Conservation (phyloP, 2,797 vertebrate genomes). For the Graptemys geographica region DNA sequence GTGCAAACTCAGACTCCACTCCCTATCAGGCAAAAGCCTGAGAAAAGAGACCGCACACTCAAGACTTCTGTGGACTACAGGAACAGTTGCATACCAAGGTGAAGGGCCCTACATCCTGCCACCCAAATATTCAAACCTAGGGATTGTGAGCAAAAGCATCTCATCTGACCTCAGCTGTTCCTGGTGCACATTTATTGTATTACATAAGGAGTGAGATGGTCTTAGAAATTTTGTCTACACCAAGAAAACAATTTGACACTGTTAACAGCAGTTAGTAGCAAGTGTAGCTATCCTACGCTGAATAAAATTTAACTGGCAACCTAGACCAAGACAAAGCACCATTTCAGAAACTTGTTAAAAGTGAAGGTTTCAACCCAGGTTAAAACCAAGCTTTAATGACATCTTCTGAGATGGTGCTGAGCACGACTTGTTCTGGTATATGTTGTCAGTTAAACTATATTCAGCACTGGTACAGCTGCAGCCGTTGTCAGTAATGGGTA, state of each 20-base stretch:
- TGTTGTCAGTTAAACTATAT: not conserved
- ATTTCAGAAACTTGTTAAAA: constrained; percentile 7
- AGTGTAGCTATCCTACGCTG: not conserved
- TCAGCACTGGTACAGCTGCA: not conserved
- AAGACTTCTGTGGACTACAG: not conserved
- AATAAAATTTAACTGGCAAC: not conserved
- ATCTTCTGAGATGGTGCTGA: constrained; percentile 10
- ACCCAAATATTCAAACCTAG: not conserved
- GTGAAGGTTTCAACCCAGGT: not conserved
- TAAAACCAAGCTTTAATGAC: not conserved
- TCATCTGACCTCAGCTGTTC: not conserved
- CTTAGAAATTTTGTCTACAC: not conserved
- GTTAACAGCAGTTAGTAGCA: not conserved
- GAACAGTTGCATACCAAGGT: not conserved
- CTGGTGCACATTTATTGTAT: not conserved
- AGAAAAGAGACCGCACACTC: not conserved
- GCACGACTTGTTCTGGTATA: not conserved
- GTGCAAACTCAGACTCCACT: not conserved
- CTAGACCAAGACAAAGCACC: not conserved
- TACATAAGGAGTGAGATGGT: not conserved
- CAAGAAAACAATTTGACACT: constrained; percentile 8
- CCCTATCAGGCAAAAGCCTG: not conserved
- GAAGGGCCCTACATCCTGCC: not conserved
- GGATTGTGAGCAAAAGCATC: not conserved
- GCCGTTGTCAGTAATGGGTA: not conserved